These are phyloP conservation scores for Calyptomena viridis DNA, from an alignment of 2,113 vertebrate species.

Conservation along the genomic window DNA sequence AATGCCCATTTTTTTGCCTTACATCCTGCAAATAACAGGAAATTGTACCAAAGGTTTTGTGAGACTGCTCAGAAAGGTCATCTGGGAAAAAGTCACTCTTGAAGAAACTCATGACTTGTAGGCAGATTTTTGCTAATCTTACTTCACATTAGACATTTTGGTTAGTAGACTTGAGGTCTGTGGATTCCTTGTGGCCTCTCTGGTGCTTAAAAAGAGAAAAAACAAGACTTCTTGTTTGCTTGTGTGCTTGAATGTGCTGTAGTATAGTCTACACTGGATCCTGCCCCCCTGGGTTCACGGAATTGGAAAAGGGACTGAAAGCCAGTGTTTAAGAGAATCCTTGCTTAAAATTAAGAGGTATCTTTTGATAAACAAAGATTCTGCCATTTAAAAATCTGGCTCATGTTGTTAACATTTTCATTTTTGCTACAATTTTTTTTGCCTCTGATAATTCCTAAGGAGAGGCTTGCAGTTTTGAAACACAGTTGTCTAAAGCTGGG, in stretches of 20 bases:
- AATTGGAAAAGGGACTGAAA: not conserved
- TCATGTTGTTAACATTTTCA: not conserved
- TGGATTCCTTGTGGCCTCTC: not conserved
- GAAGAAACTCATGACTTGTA: not conserved
- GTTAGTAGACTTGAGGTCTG: not conserved
- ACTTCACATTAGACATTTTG: not conserved
- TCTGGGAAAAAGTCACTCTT: not conserved
- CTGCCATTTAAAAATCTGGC: not conserved
- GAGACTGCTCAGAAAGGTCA: not conserved
- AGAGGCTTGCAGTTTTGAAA: not conserved
- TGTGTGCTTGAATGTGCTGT: not conserved
- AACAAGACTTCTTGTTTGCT: not conserved
- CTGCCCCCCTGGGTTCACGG: not conserved
- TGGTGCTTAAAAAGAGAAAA: not conserved
- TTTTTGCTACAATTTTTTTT: not conserved
- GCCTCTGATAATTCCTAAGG: not conserved
- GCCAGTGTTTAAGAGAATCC: not conserved
- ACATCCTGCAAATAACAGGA: not conserved
- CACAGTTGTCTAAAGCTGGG: not conserved
- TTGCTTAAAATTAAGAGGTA: not conserved
- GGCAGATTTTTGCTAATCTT: not conserved
- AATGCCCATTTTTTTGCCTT: not conserved
- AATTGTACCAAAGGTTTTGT: slow-evolving; percentile 6
- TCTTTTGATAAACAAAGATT: not conserved
- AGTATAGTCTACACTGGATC: not conserved